phyloP scores from a whole-genome alignment of 2,113 vertebrate genomes.

The Callipepla californica region DNA sequence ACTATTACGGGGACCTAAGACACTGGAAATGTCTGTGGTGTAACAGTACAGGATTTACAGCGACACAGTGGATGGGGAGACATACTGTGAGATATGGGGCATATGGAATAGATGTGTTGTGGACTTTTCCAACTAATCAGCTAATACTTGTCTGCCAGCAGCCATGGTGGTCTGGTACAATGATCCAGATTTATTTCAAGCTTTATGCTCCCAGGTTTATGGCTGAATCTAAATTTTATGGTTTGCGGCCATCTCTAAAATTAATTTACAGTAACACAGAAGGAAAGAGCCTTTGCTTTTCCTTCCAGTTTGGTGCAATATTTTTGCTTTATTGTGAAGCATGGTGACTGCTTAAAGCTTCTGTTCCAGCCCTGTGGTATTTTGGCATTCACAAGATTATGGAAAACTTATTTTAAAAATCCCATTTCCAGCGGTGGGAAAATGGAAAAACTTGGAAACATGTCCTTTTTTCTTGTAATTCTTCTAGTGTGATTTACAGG shows the following conservation, averaged over 20 bases:
- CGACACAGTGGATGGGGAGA: background rate
- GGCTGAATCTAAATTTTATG: background rate
- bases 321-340: background rate
- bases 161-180: background rate
- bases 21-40: background rate
- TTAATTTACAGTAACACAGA: background rate
- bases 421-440: background rate
- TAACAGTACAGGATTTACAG: background rate
- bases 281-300: background rate
- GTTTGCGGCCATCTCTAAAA: background rate
- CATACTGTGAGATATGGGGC: background rate
- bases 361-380: background rate
- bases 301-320: background rate
- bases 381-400: background rate
- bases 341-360: background rate
- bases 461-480: background rate
- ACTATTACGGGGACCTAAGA: background rate
- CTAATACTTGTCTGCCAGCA: background rate
- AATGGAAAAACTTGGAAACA: background rate
- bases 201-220: background rate
- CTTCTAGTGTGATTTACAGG: background rate
- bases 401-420: background rate
- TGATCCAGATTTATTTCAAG: background rate
- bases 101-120: background rate
- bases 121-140: background rate